phyloP scores from a whole-genome alignment of 1,140 invertebrate species.

The Rhagoletis zephyria region DNA sequence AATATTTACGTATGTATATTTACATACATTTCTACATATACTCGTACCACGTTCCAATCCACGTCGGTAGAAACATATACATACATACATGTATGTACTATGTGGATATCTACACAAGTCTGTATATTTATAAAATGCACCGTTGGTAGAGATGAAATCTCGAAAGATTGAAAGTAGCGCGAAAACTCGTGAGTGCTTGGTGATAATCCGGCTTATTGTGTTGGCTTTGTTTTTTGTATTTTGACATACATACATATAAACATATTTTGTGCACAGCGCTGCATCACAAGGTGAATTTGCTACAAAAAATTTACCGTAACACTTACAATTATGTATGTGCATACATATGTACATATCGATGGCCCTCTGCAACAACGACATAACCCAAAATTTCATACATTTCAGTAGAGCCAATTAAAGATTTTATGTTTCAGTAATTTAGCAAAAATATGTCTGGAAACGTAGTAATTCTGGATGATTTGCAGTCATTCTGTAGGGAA shows the following conservation, averaged over 20 bases:
- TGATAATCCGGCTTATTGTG: conserved; percentile 44
- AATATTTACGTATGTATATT: neutral
- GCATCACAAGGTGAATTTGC: neutral
- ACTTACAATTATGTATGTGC: neutral
- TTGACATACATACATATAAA: too few species aligned
- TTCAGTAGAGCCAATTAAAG: too few species aligned
- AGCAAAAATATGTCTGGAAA: too few species aligned
- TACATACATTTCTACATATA: neutral
- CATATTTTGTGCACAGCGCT: neutral
- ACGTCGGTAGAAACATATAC: neutral
- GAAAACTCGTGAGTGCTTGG: neutral
- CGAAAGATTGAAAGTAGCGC: neutral
- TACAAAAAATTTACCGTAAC: neutral
- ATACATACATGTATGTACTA: neutral
- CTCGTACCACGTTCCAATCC: neutral
- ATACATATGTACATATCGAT: too few species aligned
- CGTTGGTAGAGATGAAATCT: neutral
- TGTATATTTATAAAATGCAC: neutral
- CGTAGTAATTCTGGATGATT: too few species aligned
- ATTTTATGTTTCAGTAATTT: too few species aligned
- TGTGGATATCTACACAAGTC: too few species aligned
- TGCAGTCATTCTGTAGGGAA: too few species aligned
- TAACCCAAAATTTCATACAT: too few species aligned
- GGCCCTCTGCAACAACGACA: too few species aligned
- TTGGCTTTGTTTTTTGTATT: neutral